Percentiles rank a stretch among this genome's conserved stretches.
Conservation (phyloP, 2,888 invertebrate genomes). For the Nomada lathburiana region DNA sequence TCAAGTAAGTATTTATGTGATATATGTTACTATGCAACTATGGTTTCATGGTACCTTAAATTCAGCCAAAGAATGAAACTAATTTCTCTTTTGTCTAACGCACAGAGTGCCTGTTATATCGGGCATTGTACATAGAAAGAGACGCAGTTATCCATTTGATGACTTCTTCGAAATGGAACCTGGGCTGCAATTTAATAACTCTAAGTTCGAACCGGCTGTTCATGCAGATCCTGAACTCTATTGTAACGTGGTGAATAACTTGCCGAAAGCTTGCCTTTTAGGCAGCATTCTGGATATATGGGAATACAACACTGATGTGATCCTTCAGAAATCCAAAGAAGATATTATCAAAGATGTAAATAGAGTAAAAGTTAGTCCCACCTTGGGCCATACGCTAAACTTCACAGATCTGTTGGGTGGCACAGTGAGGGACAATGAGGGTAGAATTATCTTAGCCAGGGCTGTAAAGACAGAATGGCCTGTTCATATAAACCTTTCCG, state of each 20-base stretch:
- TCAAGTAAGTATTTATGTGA: constrained; percentile 83
- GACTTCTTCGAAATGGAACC: constrained; percentile 80
- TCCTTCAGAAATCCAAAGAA: constrained; percentile 86
- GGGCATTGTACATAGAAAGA: constrained; percentile 56
- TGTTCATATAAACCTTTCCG: constrained; percentile 88
- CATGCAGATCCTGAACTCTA: constrained; percentile 87
- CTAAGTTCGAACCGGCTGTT: constrained; percentile 86
- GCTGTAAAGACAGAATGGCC: constrained; percentile 88
- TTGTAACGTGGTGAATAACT: constrained; percentile 87
- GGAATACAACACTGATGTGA: constrained; percentile 86
- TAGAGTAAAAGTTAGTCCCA: constrained; percentile 86
- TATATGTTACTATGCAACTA: constrained; percentile 2
- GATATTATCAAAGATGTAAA: constrained; percentile 88
- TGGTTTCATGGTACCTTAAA: background rate
- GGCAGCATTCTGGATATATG: constrained; percentile 90
- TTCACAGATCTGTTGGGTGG: constrained; percentile 88
- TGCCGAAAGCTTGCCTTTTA: constrained; percentile 88
- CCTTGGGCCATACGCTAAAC: constrained; percentile 88
- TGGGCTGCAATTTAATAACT: constrained; percentile 62
- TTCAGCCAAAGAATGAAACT: background rate
- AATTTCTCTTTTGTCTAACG: constrained; percentile 40
- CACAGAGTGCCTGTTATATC: constrained; percentile 81
- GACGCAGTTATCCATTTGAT: constrained; percentile 73
- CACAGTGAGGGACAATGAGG: constrained; percentile 86
- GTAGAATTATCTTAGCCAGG: constrained; percentile 88